Percentiles rank a stretch among this genome's conserved stretches.
phyloP scores from a whole-genome alignment of 2,797 vertebrate genomes.

The Todus mexicanus region DNA sequence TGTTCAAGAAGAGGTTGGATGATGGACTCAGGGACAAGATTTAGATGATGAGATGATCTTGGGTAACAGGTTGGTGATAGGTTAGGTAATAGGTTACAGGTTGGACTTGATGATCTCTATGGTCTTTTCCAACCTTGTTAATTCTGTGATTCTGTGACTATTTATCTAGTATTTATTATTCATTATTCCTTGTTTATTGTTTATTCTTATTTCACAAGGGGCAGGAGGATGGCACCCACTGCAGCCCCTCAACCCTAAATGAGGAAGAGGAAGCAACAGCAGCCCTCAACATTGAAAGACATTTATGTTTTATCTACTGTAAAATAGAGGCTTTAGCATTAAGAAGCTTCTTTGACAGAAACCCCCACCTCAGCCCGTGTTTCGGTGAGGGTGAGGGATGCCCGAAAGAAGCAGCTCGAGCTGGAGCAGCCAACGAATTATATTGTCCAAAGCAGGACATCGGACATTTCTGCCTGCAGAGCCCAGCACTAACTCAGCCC shows the following conservation, averaged over 20 bases:
- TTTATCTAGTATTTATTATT: too few species aligned
- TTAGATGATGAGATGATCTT: too few species aligned
- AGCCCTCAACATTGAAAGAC: background rate
- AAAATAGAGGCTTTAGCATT: background rate
- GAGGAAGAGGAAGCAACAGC: background rate
- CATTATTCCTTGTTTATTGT: too few species aligned
- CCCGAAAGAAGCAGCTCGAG: background rate
- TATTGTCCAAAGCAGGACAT: background rate
- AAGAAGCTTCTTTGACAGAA: background rate
- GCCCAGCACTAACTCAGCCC: background rate
- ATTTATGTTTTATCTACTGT: background rate
- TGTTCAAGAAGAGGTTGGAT: too few species aligned
- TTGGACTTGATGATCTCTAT: too few species aligned
- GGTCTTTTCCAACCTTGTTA: too few species aligned
- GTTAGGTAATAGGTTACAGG: too few species aligned
- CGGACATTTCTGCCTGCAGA: background rate
- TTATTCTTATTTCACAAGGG: too few species aligned
- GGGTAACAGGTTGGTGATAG: too few species aligned
- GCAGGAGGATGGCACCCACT: background rate
- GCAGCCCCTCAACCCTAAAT: accelerated
- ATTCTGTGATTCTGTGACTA: too few species aligned
- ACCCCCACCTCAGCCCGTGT: background rate
- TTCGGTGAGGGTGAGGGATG: background rate
- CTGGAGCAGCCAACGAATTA: background rate
- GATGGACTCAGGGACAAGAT: too few species aligned